A percentile compares a stretch with the other conserved stretches of the same genome.
Conservation (phyloP, 2,888 invertebrate genomes). For the Drosophila formosana region DNA sequence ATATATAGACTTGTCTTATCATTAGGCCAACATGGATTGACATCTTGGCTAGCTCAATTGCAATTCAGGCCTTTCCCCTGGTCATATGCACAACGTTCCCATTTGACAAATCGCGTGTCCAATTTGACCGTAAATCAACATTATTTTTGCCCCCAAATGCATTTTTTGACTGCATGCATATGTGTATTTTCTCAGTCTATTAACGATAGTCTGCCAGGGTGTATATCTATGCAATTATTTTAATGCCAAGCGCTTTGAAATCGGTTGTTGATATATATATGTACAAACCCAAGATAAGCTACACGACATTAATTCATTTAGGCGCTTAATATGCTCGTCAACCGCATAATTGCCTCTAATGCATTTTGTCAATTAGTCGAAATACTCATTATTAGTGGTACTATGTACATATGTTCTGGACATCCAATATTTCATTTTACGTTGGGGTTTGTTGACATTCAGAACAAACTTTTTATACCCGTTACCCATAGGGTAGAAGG, state of each 20-base stretch:
- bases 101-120: slow-evolving; percentile 43
- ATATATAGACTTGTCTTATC: slow-evolving; percentile 25
- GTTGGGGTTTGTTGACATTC: slow-evolving; percentile 39
- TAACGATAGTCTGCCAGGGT: neutral
- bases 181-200: neutral
- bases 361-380: slow-evolving; percentile 73
- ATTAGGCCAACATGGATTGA: slow-evolving; percentile 44
- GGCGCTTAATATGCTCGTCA: slow-evolving; percentile 34
- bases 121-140: slow-evolving; percentile 46
- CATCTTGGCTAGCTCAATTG: slow-evolving; percentile 43
- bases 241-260: slow-evolving; percentile 51
- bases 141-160: slow-evolving; percentile 56
- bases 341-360: slow-evolving; percentile 73
- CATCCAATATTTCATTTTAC: neutral
- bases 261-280: slow-evolving; percentile 20
- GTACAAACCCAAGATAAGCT: slow-evolving; percentile 28
- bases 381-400: slow-evolving; percentile 36
- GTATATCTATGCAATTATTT: slow-evolving; percentile 39
- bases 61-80: slow-evolving; percentile 20
- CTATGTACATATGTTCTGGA: slow-evolving; percentile 1
- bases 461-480: slow-evolving; percentile 2
- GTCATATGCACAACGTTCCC: slow-evolving; percentile 10
- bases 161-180: slow-evolving; percentile 15
- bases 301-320: slow-evolving; percentile 53
- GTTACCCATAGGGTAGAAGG: no score